Evolutionary conservation across 2,888 invertebrate genomes (phyloP), one percentile per base, ranked within the genome.

Genomic region (Brassicogethes aeneus): DNA sequence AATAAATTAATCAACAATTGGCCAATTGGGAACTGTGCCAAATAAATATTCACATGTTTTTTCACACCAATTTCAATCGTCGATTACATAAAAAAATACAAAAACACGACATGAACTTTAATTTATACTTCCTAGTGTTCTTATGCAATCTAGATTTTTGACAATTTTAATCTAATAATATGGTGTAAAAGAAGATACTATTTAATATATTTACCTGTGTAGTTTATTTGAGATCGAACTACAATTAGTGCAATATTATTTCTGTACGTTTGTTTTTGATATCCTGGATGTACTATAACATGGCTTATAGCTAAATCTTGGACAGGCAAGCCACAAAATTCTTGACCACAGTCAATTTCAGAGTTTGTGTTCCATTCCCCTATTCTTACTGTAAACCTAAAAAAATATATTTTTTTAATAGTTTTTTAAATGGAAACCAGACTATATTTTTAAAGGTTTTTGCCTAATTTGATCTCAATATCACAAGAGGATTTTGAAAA

Each of bases 171-270:
- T n/a, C n/a, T n/a, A n/a, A n/a, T n/a, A n/a, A n/a, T n/a, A n/a
- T n/a, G n/a, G n/a, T n/a, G n/a, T n/a, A n/a, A n/a, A n/a, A n/a
- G n/a, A n/a, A n/a, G n/a, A n/a, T n/a, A n/a, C n/a, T n/a, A n/a
- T n/a, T n/a, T n/a, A n/a, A n/a, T 23, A 23, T 5, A 10, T 32
- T 66, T 66, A 79, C 80, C 74, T 51, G 80, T 76, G 56, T 74
- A 81, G 61, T 76, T 76, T 37, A 87, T 78, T 31, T 80, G 76
- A 1, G 79, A 74, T 64, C 79, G 78, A 2, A 87, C 68, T 40
- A 85, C 77, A 34, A 88, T 67, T 38, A 88, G 68, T 1, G 87
- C 86, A 49, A 88, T 79, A 58, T 88, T 85, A 55, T 85, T 80
- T 15, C 64, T 61, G 48, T 68, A 75, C 10, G 62, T 70, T 14